phyloP scores from a whole-genome alignment of 2,113 vertebrate genomes.

The Stegastes partitus region DNA sequence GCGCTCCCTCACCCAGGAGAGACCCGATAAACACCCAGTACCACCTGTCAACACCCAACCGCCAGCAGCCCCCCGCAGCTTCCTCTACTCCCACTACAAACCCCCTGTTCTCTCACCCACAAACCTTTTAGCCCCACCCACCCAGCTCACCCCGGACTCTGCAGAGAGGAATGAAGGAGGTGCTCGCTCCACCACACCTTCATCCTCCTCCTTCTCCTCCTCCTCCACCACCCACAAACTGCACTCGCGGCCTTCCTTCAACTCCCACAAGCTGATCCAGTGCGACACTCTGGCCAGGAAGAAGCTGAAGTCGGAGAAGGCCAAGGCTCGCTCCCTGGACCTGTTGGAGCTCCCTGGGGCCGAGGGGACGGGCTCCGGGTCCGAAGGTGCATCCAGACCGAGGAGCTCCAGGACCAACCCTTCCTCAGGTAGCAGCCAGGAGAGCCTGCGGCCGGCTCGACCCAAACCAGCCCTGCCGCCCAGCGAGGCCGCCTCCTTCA shows the following conservation, averaged over 20 bases:
- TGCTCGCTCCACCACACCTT: constrained; percentile 81
- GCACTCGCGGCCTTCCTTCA: constrained; percentile 88
- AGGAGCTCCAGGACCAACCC: constrained; percentile 76
- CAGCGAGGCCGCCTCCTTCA: constrained; percentile 73
- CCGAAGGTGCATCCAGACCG: constrained; percentile 5
- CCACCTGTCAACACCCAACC: background rate
- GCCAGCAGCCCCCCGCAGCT: constrained; percentile 70
- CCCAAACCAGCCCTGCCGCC: constrained; percentile 32
- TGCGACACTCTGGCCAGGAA: constrained; percentile 93
- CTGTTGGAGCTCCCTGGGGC: constrained; percentile 57
- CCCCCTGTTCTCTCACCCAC: constrained; percentile 38
- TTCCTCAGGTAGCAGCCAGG: constrained; percentile 80
- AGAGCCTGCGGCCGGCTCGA: constrained; percentile 60
- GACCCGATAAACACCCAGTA: constrained; percentile 74
- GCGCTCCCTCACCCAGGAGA: constrained; percentile 85
- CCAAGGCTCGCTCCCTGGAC: constrained; percentile 78
- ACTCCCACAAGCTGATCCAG: constrained; percentile 93
- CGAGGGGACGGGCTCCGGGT: background rate
- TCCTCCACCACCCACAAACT: constrained; percentile 77
- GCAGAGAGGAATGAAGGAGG: constrained; percentile 69
- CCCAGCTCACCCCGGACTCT: constrained; percentile 53
- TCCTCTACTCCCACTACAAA: constrained; percentile 81
- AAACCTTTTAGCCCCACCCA: constrained; percentile 25
- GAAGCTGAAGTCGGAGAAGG: constrained; percentile 85
- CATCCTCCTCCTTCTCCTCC: constrained; percentile 82